Evolutionary conservation across 1,140 invertebrate genomes (phyloP).

Genomic region (Drosophila watanabei): DNA sequence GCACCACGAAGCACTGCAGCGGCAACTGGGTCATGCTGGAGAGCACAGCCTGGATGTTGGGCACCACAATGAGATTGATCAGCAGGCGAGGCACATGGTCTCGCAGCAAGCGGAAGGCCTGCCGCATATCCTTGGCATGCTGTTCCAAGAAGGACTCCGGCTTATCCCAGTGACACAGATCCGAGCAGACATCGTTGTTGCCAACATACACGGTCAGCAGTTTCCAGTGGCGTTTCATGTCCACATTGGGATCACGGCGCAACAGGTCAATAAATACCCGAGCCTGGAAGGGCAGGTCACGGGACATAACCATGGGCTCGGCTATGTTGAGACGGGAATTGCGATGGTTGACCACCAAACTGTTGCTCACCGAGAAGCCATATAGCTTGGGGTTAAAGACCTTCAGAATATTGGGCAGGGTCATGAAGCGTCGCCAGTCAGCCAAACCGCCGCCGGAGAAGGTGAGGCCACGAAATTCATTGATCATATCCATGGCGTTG

Average conservation of each 20-base stretch:
- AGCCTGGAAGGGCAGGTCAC: constrained; percentile 89
- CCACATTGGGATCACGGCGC: constrained; percentile 87
- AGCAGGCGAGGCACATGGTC: constrained; percentile 75
- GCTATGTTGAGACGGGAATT: constrained; percentile 88
- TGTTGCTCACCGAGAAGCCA: constrained; percentile 86
- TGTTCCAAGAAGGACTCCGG: constrained; percentile 44
- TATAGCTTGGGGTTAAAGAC: constrained; percentile 88
- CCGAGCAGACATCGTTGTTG: constrained; percentile 90
- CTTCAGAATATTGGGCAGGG: constrained; percentile 88
- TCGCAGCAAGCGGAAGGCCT: constrained; percentile 65
- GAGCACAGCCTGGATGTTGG: constrained; percentile 73
- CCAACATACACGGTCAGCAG: constrained; percentile 89
- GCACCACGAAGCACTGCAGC: constrained; percentile 81
- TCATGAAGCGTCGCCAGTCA: constrained; percentile 87
- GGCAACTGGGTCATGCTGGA: constrained; percentile 71
- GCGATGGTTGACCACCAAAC: constrained; percentile 58
- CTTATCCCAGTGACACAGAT: constrained; percentile 86
- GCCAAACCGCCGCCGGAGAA: constrained; percentile 87
- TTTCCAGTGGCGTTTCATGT: constrained; percentile 90
- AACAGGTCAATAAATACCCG: constrained; percentile 88
- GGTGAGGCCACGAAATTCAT: constrained; percentile 70
- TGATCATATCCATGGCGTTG: constrained; percentile 65
- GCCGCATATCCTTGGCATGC: constrained; percentile 64
- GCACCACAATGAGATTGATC: constrained; percentile 67
- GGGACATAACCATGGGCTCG: constrained; percentile 87